Base-by-base conservation (phyloP, 2,888 invertebrate species). In the Schrankia costaestrigalis region DNA sequence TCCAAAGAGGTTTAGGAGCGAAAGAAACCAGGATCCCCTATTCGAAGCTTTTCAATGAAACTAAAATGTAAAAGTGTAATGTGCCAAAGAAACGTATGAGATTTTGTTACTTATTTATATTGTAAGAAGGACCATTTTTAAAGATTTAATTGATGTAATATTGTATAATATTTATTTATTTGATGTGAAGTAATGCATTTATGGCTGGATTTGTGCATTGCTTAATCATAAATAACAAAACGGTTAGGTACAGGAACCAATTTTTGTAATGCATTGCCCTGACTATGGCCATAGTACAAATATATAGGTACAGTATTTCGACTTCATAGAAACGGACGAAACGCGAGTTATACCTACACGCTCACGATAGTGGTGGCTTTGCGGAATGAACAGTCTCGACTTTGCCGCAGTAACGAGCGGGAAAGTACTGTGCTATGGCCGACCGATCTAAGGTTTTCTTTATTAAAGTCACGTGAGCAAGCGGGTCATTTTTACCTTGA, bases 11-110 rank as follows among this genome's bases (percentile, higher is more conserved):
- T 79, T 66, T 54, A 79, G 76, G 36, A 41, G 49, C n/a, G 81
- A 82, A 0, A 74, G 63, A 45, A 71, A 48, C 42, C 72, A 72
- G 25, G 82, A 85, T 19, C 50, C 71, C 0, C 43, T 77, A 0
- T 72, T 74, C 35, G 86, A 85, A 11, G 69, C 68, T 2, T 81
- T 77, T 37, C 78, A 82, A 40, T 83, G 68, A 66, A 56, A 43
- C 26, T 13, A 13, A 11, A n/a, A 48, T 18, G 15, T 26, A 23
- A 26, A 13, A 30, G 26, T 21, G 23, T 36, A 31, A 41, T 56
- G 60, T 63, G 62, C 62, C 62, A 59, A 53, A 53, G 31, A 46
- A 45, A 31, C 38, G 17, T 39, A 43, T 36, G 46, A 42, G 22
- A 49, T 55, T 44, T n/a, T 39, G 23, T 37, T 26, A 18, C 41